These are phyloP conservation scores for Mesorhabditis spiculigera DNA, from an alignment of 2,888 invertebrate genomes.

Conservation along the genomic window DNA sequence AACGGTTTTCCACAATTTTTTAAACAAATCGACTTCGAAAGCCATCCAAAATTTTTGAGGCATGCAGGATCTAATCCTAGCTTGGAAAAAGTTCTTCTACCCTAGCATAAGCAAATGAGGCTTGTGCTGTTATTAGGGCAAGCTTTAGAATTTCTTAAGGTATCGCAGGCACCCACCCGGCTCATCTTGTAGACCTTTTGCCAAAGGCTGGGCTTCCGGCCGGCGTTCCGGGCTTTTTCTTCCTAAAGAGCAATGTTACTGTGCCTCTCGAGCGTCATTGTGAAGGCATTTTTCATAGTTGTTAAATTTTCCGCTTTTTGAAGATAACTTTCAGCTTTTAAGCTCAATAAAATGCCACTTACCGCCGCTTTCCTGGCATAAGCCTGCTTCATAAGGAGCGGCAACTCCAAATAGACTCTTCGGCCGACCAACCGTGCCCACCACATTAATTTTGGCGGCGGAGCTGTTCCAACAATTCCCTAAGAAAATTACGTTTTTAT, in stretches of 20 bases:
- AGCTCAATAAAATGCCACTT: neutral
- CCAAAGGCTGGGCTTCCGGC: neutral
- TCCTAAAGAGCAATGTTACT: neutral
- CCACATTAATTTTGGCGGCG: neutral
- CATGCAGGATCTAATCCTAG: too few species aligned
- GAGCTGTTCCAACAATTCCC: neutral
- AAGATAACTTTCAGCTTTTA: too few species aligned
- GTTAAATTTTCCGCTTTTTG: too few species aligned
- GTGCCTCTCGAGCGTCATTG: neutral
- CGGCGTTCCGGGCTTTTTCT: conserved; percentile 4
- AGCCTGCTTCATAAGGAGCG: neutral
- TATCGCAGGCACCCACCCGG: neutral
- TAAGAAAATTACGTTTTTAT: neutral
- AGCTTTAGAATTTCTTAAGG: too few species aligned
- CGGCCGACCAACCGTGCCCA: neutral
- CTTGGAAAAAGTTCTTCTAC: too few species aligned
- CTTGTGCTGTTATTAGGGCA: too few species aligned
- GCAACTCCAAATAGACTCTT: neutral
- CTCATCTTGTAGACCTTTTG: conserved; percentile 4
- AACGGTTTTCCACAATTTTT: too few species aligned
- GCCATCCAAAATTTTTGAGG: too few species aligned
- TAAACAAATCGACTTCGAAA: too few species aligned
- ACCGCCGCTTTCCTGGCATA: conserved; percentile 9
- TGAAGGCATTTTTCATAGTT: too few species aligned
- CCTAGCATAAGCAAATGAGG: too few species aligned